Evolutionary conservation across 2,113 vertebrate species (phyloP).

Genomic region (Paradoxurus hermaphroditus): DNA sequence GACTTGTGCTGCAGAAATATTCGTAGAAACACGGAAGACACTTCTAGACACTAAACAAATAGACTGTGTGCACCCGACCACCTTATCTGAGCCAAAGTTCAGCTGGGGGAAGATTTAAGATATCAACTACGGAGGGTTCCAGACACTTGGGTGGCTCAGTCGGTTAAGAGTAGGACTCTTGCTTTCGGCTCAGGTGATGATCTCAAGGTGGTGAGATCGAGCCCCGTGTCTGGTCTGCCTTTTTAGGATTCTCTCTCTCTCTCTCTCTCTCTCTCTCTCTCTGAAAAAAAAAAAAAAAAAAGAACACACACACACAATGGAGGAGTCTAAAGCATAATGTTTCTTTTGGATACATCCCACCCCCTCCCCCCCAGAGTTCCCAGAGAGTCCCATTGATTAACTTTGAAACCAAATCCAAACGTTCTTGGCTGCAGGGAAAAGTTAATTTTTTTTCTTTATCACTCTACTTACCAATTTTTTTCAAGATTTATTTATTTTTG

Average conservation of each 20-base stretch:
- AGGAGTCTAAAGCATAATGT: neutral
- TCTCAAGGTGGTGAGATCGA: no score
- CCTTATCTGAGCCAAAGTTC: neutral
- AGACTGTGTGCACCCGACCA: fast-evolving
- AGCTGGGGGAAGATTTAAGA: neutral
- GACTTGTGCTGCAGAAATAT: neutral
- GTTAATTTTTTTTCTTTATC: neutral
- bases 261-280: no score
- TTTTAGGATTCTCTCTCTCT: no score
- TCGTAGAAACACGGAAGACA: neutral
- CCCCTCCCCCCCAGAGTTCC: neutral
- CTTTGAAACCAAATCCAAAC: neutral
- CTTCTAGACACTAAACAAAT: neutral
- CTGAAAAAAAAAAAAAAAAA: no score
- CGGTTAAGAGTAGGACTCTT: no score
- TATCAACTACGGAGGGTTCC: neutral
- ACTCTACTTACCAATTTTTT: neutral
- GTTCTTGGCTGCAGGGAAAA: neutral
- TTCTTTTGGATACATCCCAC: neutral
- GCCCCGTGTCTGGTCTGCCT: no score
- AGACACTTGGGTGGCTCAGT: no score
- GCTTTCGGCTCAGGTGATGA: no score
- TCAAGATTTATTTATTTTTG: no score
- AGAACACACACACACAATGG: neutral
- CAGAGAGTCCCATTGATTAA: neutral